Evolutionary conservation across 2,888 invertebrate species (phyloP), one percentile per base, ranked within the genome.

Genomic region (Parnassius smintheus): DNA sequence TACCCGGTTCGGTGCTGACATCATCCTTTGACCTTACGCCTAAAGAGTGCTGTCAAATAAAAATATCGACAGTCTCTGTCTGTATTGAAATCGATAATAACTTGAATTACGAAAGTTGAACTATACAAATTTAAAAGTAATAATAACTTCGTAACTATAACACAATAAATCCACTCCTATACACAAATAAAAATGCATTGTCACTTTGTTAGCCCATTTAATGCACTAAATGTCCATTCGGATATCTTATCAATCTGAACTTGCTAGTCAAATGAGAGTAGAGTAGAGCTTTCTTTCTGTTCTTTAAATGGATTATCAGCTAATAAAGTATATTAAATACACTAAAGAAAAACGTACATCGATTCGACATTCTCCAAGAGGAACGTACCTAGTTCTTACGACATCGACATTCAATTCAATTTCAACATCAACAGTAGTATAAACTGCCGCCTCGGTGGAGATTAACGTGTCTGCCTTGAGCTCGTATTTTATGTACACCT

Each of bases 21-120:
- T 62, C 62, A 62, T 49, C 48, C 53, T 44, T 44, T 53, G 58
- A 53, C 62, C 54, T 62, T 49, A 62, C 58, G 52, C 62, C 57
- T 42, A 8, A 12, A 10, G 52, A 53, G 52, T 46, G 57, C 53
- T 55, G 45, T n/a, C 13, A 2, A 18, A 9, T n/a, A 9, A 51
- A 56, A 25, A 1, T 57, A 53, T 62, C 62, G 62, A 62, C 42
- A 46, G n/a, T 44, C 3, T 57, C 49, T 45, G 9, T 9, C 25
- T 45, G 12, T 13, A 18, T 22, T 45, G 25, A 56, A 10, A 45
- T 22, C 12, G 22, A 46, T 56, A 46, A 7, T 35, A 35, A 4
- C 35, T 35, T 35, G 35, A 35, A 35, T 7, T 35, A 35, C 35
- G 35, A 35, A 35, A 35, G 1, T 35, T 35, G 35, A 7, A 35